A percentile compares a stretch with the other conserved stretches of the same genome.
These are phyloP conservation scores for Netelia inedita DNA, from an alignment of 2,888 invertebrate species.

Conservation along the genomic window DNA sequence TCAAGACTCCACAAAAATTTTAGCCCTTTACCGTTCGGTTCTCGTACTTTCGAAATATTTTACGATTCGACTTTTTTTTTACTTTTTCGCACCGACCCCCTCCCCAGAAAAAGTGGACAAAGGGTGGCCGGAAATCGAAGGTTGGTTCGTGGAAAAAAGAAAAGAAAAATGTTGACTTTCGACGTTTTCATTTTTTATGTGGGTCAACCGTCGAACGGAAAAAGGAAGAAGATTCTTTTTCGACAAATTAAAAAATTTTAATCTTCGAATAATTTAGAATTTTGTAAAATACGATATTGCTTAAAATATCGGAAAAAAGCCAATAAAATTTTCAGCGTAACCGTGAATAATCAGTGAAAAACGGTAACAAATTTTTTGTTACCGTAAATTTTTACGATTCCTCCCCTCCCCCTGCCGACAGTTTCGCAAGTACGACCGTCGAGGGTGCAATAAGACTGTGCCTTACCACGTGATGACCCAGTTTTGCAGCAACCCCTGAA, in stretches of 20 bases:
- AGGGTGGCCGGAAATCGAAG: not conserved
- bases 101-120: conserved; percentile 27
- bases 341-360: conserved; percentile 28
- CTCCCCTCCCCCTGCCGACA: conserved; percentile 1
- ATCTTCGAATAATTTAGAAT: not conserved
- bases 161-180: conserved; percentile 27
- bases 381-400: conserved; percentile 68
- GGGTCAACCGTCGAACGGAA: conserved; percentile 45
- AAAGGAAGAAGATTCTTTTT: not conserved
- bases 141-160: not conserved
- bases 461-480: conserved; percentile 56
- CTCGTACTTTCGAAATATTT: conserved; percentile 48
- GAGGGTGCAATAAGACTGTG: conserved; percentile 40
- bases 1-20: conserved; percentile 19
- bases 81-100: conserved; percentile 43
- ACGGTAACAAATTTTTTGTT: conserved; percentile 75
- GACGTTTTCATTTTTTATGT: conserved; percentile 61
- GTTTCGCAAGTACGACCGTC: conserved; percentile 17
- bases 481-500: conserved; percentile 56
- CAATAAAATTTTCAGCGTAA: conserved; percentile 7
- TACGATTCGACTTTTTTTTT: conserved; percentile 50
- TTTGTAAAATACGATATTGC: not conserved
- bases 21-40: conserved; percentile 18
- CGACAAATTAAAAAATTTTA: not conserved
- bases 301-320: not conserved